Evolutionary conservation across 2,888 invertebrate genomes (phyloP).

Genomic region (Heteromurus nitidus): DNA sequence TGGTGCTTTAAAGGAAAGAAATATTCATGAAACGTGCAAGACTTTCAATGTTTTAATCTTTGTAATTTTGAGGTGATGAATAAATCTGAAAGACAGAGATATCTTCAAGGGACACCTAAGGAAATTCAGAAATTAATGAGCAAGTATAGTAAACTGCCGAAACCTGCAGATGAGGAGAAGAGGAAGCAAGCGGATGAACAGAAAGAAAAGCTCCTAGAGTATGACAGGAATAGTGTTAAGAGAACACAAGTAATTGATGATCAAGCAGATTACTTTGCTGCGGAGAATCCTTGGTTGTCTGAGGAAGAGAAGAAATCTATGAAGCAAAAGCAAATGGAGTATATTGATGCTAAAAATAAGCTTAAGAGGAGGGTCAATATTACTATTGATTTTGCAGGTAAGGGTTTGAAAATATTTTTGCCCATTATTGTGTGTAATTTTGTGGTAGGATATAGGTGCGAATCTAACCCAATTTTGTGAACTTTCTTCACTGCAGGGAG

Average conservation of each 20-base stretch:
- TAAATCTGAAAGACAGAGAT: conserved; percentile 76
- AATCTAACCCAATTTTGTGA: background rate
- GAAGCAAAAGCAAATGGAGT: conserved; percentile 81
- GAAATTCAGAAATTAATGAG: conserved; percentile 80
- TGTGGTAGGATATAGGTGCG: no score
- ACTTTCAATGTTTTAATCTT: no score
- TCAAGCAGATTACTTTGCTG: conserved; percentile 91
- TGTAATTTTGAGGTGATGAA: conserved; percentile 70
- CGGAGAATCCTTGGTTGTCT: conserved; percentile 87
- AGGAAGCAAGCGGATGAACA: conserved; percentile 84
- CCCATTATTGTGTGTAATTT: no score
- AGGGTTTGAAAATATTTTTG: no score
- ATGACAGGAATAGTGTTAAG: conserved; percentile 82
- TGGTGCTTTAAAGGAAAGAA: background rate
- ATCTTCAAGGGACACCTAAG: conserved; percentile 82
- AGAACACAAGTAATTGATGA: conserved; percentile 88
- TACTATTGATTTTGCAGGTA: conserved; percentile 86
- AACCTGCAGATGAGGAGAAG: conserved; percentile 75
- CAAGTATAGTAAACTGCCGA: conserved; percentile 66
- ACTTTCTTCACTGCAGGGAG: conserved; percentile 75
- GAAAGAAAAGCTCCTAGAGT: conserved; percentile 88
- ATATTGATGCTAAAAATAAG: conserved; percentile 83
- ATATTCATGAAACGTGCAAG: background rate
- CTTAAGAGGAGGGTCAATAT: conserved; percentile 81
- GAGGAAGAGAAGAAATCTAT: conserved; percentile 82